phyloP scores from a whole-genome alignment of 2,888 invertebrate genomes.

The Adelognathus sp. region DNA sequence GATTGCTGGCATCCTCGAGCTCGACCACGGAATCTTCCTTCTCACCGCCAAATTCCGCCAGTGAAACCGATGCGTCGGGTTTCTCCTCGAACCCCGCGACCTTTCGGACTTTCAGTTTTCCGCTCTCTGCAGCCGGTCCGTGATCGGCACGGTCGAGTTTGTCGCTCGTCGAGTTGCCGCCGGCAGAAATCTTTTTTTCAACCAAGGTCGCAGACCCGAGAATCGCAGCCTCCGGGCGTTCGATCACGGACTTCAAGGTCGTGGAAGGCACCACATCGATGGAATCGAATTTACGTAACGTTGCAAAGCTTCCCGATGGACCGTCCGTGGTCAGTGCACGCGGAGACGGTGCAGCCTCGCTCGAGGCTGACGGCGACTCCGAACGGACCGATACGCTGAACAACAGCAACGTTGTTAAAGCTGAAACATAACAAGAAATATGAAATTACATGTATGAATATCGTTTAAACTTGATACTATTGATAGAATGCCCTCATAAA shows the following conservation, averaged over 20 bases:
- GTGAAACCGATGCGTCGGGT: neutral
- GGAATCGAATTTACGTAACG: slow-evolving; percentile 42
- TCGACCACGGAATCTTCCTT: slow-evolving; percentile 35
- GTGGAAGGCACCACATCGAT: slow-evolving; percentile 8
- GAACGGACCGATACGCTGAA: slow-evolving; percentile 45
- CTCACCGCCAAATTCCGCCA: slow-evolving; percentile 47
- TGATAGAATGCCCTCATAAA: too few relatives aligned
- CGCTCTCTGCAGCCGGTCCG: neutral
- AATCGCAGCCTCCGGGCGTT: neutral
- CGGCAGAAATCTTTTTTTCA: neutral
- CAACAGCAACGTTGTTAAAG: slow-evolving; percentile 51
- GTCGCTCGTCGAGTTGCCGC: slow-evolving; percentile 5
- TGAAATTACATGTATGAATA: neutral
- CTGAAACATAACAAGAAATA: slow-evolving; percentile 45
- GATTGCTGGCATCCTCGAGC: slow-evolving; percentile 35
- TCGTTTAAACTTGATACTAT: too few relatives aligned
- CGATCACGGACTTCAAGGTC: slow-evolving; percentile 44
- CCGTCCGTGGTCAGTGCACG: neutral
- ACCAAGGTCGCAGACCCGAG: neutral
- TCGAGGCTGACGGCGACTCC: slow-evolving; percentile 16
- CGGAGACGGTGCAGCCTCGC: neutral
- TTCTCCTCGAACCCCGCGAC: neutral
- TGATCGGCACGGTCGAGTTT: neutral
- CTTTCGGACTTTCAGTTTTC: slow-evolving; percentile 8
- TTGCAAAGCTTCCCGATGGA: slow-evolving; percentile 36